These are phyloP conservation scores for Eupithecia centaureata DNA, from an alignment of 2,888 invertebrate species.

Conservation along the genomic window DNA sequence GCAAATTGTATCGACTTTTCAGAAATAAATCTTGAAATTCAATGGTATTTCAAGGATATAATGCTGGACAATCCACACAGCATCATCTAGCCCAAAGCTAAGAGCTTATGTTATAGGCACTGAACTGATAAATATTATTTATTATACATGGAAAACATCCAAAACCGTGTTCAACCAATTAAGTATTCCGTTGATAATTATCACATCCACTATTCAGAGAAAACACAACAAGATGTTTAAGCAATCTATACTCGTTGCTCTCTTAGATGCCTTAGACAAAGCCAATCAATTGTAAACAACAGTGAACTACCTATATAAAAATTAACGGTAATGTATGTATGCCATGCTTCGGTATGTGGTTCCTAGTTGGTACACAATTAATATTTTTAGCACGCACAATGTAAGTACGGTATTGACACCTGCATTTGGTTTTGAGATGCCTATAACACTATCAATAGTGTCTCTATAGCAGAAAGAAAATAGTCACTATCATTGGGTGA, in stretches of 20 bases:
- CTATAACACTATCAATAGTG: not conserved
- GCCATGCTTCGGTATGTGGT: slow-evolving; percentile 44
- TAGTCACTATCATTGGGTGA: not conserved
- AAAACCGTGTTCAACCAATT: too few relatives aligned
- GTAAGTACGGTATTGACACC: slow-evolving; percentile 37
- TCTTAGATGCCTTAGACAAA: not conserved
- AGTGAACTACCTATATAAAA: slow-evolving; percentile 16
- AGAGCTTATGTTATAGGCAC: too few relatives aligned
- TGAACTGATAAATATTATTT: too few relatives aligned
- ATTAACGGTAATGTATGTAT: slow-evolving; percentile 45
- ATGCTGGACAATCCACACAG: too few relatives aligned
- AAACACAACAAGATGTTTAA: not conserved
- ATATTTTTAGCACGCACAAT: slow-evolving; percentile 44
- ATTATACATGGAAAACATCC: too few relatives aligned
- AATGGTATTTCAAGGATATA: not conserved
- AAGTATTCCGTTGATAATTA: not conserved
- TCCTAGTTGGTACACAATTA: slow-evolving; percentile 32
- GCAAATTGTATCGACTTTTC: too few relatives aligned
- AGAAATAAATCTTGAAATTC: too few relatives aligned
- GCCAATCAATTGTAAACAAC: not conserved
- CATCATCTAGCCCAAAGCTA: too few relatives aligned
- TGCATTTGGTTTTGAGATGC: slow-evolving; percentile 13
- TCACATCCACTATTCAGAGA: not conserved
- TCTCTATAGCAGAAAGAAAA: not conserved
- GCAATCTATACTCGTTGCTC: not conserved